Evolutionary conservation across 2,888 invertebrate genomes (phyloP).

Genomic region (Melanophora roralis): DNA sequence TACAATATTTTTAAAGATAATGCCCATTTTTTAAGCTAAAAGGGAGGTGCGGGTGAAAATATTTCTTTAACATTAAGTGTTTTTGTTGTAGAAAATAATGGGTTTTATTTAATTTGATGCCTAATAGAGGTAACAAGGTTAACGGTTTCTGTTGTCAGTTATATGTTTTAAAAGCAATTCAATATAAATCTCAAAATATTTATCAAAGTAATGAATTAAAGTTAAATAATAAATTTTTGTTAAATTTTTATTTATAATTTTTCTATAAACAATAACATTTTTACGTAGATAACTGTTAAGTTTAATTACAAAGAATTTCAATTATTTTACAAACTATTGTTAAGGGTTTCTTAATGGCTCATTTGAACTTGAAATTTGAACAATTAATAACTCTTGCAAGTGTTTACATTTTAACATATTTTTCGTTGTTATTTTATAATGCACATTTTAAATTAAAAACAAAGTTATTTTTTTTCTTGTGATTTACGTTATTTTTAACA

Average conservation of each 20-base stretch:
- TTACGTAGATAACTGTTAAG: background rate
- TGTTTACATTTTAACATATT: no score
- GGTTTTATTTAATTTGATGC: background rate
- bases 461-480: background rate
- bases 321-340: background rate
- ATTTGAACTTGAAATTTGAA: conserved; percentile 42
- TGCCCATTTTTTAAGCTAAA: background rate
- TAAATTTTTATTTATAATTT: background rate
- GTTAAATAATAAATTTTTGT: background rate
- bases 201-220: background rate
- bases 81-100: conserved; percentile 8
- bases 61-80: background rate
- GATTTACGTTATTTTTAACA: background rate
- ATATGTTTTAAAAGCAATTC: background rate
- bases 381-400: no score
- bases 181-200: background rate
- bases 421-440: background rate
- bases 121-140: background rate
- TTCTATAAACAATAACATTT: background rate
- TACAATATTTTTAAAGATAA: background rate
- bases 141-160: background rate
- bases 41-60: background rate
- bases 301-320: background rate
- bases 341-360: conserved; percentile 3
- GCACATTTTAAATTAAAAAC: background rate